Evolutionary conservation across 2,113 vertebrate genomes (phyloP).

Genomic region (Propithecus coquereli): DNA sequence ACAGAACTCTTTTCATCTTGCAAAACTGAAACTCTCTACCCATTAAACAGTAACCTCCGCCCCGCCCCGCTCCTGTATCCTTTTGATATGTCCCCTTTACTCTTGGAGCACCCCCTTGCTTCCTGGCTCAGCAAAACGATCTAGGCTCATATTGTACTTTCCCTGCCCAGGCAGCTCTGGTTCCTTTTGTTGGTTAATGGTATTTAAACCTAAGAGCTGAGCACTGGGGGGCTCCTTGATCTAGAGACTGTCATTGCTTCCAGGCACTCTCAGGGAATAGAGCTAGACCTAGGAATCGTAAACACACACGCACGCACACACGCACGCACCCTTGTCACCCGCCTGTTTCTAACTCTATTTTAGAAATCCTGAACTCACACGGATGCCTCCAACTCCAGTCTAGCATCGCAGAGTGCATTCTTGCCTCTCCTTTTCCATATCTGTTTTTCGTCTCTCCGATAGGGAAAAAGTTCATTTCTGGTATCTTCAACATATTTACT

Average conservation of each 20-base stretch:
- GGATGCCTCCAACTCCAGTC: background rate
- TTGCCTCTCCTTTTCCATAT: no score
- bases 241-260: background rate
- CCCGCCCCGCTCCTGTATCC: background rate
- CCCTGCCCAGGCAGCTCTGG: background rate
- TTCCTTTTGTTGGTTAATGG: background rate
- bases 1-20: background rate
- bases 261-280: background rate
- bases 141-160: background rate
- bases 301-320: accelerated
- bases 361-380: background rate
- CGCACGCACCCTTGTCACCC: accelerated
- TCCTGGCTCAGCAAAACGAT: background rate
- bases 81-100: background rate
- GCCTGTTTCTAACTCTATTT: background rate
- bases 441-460: background rate
- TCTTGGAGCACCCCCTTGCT: no score
- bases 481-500: background rate
- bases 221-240: background rate
- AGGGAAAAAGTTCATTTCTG: background rate
- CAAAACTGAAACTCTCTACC: background rate
- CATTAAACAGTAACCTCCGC: background rate
- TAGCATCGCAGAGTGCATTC: background rate
- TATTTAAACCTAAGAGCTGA: background rate
- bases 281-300: background rate